These are phyloP conservation scores for Cecropterus lyciades DNA, from an alignment of 1,140 invertebrate genomes.

Conservation along the genomic window DNA sequence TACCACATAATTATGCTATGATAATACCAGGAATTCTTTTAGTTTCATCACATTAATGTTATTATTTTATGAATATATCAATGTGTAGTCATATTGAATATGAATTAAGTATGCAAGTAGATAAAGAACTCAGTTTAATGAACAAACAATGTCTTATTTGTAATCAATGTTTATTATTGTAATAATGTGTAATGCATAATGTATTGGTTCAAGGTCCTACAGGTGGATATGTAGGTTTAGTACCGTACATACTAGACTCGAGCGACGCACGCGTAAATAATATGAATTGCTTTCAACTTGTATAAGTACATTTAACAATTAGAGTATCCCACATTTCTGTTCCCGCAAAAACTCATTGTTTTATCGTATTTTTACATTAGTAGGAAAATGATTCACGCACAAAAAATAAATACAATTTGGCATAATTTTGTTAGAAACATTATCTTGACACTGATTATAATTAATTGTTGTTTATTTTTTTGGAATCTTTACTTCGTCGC, in stretches of 20 bases:
- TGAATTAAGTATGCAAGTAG: constrained; percentile 70
- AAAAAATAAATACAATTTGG: constrained; percentile 39
- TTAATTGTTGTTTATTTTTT: constrained; percentile 17
- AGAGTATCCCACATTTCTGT: background rate
- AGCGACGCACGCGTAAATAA: constrained; percentile 9
- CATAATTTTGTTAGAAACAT: no score
- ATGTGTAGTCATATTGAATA: constrained; percentile 73
- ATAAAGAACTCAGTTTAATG: constrained; percentile 64
- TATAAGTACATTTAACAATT: constrained; percentile 3
- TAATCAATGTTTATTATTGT: constrained; percentile 57
- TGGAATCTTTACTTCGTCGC: constrained; percentile 42
- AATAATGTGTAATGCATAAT: constrained; percentile 58
- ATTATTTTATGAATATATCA: constrained; percentile 44
- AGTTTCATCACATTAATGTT: constrained; percentile 41
- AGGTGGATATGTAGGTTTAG: constrained; percentile 28
- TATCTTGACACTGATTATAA: no score
- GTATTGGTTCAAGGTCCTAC: constrained; percentile 52
- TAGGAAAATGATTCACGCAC: constrained; percentile 44
- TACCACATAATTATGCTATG: constrained; percentile 36
- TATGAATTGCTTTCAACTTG: constrained; percentile 5
- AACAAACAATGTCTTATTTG: constrained; percentile 68
- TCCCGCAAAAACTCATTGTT: background rate
- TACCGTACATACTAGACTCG: background rate
- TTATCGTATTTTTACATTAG: background rate
- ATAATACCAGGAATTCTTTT: constrained; percentile 46